Percentiles rank a stretch among this genome's conserved stretches.
phyloP scores from a whole-genome alignment of 2,888 invertebrate genomes.

The Lathronympha strigana region DNA sequence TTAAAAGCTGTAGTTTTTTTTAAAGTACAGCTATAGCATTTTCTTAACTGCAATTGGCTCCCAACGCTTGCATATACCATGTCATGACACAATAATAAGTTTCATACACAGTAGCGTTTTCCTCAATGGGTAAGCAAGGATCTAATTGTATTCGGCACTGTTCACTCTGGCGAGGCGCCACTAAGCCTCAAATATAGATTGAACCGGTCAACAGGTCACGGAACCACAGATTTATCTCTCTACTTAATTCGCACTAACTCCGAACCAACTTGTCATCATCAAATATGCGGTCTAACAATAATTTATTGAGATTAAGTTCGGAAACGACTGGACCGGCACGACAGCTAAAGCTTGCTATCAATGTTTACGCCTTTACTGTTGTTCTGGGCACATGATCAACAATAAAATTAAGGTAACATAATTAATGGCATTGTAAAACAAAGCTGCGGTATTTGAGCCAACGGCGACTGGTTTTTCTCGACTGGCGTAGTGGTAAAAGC shows the following conservation, averaged over 20 bases:
- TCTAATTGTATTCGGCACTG: not conserved
- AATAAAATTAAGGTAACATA: conserved; percentile 38
- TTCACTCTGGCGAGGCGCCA: conserved; percentile 13
- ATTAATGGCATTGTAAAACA: conserved; percentile 41
- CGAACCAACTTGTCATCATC: conserved; percentile 27
- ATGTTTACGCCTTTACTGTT: conserved; percentile 37
- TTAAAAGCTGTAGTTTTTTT: too few relatives aligned
- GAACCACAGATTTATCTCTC: conserved; percentile 25
- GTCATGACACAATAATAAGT: too few relatives aligned
- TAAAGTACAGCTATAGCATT: too few relatives aligned
- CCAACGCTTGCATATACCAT: too few relatives aligned
- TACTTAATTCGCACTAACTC: conserved; percentile 29
- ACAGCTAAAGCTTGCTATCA: conserved; percentile 20
- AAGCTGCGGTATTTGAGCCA: conserved; percentile 20
- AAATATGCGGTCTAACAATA: conserved; percentile 31
- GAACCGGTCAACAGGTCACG: conserved; percentile 23
- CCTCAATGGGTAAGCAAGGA: not conserved
- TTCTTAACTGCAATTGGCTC: too few relatives aligned
- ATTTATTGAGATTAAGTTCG: conserved; percentile 31
- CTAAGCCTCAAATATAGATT: conserved; percentile 19
- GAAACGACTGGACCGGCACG: conserved; percentile 3
- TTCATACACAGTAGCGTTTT: not conserved
- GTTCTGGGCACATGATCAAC: conserved; percentile 38
- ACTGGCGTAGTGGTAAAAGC: conserved; percentile 19
- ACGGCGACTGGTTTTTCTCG: conserved; percentile 13